Base-by-base conservation (phyloP, 2,888 invertebrate species). In the Phortica okadai region DNA sequence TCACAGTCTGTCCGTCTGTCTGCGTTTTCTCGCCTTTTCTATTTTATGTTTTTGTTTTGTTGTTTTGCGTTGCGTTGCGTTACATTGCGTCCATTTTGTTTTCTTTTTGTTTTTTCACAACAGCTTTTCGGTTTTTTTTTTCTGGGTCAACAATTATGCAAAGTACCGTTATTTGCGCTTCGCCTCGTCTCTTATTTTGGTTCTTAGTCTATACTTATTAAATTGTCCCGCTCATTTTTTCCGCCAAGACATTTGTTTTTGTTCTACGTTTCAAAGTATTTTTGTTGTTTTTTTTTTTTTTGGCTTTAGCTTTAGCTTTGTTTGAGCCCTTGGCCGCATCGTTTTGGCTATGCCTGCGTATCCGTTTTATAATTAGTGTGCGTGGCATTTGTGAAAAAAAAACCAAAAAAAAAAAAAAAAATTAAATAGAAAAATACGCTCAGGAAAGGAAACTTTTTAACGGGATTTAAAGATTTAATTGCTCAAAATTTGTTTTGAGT, bases 131-230 rank as follows among this genome's bases (percentile, higher is more conserved):
- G 79, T 83, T 58, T 67, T 59, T 56, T 56, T 82, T 86, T 88
- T 88, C 88, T 88, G 89, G 88, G 89, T 88, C 88, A 88, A 87
- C 90, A 88, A 86, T 89, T 89, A 88, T 88, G 85, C 86, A 89
- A 89, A 87, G 89, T 89, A 87, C 88, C 83, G 84, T 81, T 87
- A 81, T 84, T 83, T 83, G 11, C 45, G 69, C 21, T 21, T 86
- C 81, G 78, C 16, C 8, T 50, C 50, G 50, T 8, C 50, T 50
- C 14, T 14, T 14, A 50, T 50, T 11, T 33, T 14, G 50, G 50
- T 11, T 6, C 50, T 8, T 14, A 8, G 50, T 50, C 50, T 50
- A 50, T 50, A 86, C 87, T 85, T 86, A 85, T 88, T 89, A 87
- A 83, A 87, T 82, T 88, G 33, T 33, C 56, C 41, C 73, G 64